A percentile compares a stretch with the other conserved stretches of the same genome.
Conservation (phyloP, 2,113 vertebrate genomes). For the Lota lota region DNA sequence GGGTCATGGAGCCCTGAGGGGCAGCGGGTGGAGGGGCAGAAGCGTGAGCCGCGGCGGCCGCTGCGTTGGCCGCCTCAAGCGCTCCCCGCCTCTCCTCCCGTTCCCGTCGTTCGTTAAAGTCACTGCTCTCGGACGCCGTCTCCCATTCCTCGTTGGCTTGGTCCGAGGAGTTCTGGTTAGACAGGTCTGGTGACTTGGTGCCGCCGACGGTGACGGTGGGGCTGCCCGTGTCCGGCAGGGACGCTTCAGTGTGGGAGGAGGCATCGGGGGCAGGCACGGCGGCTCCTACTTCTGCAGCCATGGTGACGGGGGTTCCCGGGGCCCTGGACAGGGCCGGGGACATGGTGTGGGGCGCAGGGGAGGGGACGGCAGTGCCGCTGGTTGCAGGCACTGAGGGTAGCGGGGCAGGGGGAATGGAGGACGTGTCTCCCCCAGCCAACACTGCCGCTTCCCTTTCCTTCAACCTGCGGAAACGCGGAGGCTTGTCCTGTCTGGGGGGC, state of each 20-base stretch:
- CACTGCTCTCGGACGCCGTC: constrained; percentile 96
- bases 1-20: constrained; percentile 59
- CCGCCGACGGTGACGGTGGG: constrained; percentile 70
- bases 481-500: constrained; percentile 96
- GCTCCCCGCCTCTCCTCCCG: constrained; percentile 89
- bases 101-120: constrained; percentile 95
- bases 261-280: constrained; percentile 35
- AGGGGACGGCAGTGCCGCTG: constrained; percentile 24
- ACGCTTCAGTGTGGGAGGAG: constrained; percentile 41
- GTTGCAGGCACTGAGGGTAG: constrained; percentile 50
- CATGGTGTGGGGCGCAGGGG: constrained; percentile 28
- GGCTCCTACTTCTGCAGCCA: constrained; percentile 49
- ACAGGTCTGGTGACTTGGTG: constrained; percentile 94
- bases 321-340: constrained; percentile 68
- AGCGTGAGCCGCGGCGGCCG: constrained; percentile 50
- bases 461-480: constrained; percentile 90
- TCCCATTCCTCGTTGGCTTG: constrained; percentile 99
- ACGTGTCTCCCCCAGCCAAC: constrained; percentile 56
- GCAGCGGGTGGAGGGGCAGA: constrained; percentile 22
- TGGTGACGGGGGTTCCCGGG: constrained; percentile 68
- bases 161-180: constrained; percentile 98
- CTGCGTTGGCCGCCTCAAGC: constrained; percentile 69
- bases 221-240: constrained; percentile 49
- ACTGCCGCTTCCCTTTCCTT: constrained; percentile 87
- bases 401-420: constrained; percentile 29